Evolutionary conservation across 2,797 vertebrate species (phyloP), one percentile per base, ranked within the genome.

Genomic region (Melanotaenia boesemani): DNA sequence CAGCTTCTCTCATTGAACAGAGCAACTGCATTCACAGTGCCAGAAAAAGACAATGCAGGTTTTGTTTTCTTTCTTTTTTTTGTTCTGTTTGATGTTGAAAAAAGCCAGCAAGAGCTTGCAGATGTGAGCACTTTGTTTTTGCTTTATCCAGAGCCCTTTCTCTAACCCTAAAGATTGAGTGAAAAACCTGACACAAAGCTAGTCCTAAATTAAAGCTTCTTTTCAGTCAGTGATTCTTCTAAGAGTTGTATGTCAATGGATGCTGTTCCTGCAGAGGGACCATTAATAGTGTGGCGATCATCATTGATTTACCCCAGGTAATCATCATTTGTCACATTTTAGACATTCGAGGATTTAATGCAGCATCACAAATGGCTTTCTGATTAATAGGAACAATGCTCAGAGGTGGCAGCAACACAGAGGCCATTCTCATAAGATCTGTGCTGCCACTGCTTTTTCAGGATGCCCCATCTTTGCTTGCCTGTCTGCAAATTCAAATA

Each of bases 261-360:
- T 88, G 85, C 74, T 82, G 72, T 85, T 90, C 71, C 80, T 73
- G 86, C 83, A 64, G 61, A 83, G 80, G 70, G 84, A 80, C 75
- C 85, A 88, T 88, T 91, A 93, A 91, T 90, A 92, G 77, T 88
- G 80, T 22, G 62, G 86, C 80, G 76, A 90, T 92, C 86, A 90
- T 89, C 89, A 93, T 91, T 69, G 86, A 92, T 93, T 91, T 91
- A 85, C 86, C 89, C 63, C 87, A 87, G 86, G 90, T 91, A 90
- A 93, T 92, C 88, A 91, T 91, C 83, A 86, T 92, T 93, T 84
- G 78, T 92, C 86, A 91, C 78, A 82, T 90, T 91, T 90, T 79
- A 88, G 88, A 93, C 74, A 81, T 89, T 63, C 61, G 18, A 73
- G 84, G 83, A 85, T 93, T 93, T 94, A 93, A 93, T 89, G 88